These are phyloP conservation scores for Phenganax marumi DNA, from an alignment of 92 coral and sea anemone genomes.

Conservation along the genomic window DNA sequence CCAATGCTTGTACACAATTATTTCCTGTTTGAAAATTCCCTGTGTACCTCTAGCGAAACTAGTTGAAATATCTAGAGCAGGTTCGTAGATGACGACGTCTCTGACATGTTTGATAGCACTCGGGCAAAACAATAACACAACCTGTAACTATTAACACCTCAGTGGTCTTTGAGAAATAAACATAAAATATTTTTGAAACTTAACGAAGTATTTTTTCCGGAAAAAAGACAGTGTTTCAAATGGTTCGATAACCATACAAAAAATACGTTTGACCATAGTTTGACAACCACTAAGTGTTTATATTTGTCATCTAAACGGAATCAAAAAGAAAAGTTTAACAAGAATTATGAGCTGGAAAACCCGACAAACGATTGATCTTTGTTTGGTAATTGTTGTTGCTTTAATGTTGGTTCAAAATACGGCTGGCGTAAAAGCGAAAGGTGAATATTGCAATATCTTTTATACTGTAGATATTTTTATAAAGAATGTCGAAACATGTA, in stretches of 20 bases:
- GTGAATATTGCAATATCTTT: neutral
- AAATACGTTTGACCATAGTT: neutral
- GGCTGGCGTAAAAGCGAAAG: neutral
- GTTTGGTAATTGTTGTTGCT: neutral
- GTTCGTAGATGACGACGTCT: neutral
- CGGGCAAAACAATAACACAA: constrained; percentile 6
- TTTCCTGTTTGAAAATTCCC: too few relatives aligned
- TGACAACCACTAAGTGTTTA: neutral
- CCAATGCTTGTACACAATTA: too few relatives aligned
- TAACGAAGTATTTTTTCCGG: neutral
- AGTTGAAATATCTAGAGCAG: too few relatives aligned
- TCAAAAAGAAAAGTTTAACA: neutral
- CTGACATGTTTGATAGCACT: neutral
- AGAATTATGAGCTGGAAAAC: constrained; percentile 1
- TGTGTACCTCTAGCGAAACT: too few relatives aligned
- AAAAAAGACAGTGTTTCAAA: neutral
- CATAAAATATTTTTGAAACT: neutral
- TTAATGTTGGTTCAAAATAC: constrained; percentile 1
- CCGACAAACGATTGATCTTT: neutral
- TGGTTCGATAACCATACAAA: neutral
- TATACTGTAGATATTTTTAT: neutral
- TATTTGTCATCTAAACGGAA: neutral
- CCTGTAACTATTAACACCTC: neutral
- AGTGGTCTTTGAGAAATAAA: neutral
- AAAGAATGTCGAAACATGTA: neutral